Evolutionary conservation across 2,113 vertebrate species (phyloP).

Genomic region (Embiotoca jacksoni): DNA sequence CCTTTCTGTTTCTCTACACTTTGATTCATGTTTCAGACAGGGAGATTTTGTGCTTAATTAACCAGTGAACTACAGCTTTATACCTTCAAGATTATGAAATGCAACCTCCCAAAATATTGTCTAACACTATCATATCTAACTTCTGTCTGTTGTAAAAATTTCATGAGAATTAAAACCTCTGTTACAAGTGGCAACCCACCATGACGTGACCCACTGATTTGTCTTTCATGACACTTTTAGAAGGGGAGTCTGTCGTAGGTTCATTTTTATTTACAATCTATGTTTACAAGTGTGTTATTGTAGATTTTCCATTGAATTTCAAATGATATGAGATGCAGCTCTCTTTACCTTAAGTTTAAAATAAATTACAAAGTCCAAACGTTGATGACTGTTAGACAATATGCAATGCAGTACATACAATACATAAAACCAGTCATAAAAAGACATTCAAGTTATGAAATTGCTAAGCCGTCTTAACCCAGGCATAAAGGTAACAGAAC

Average conservation of each 20-base stretch:
- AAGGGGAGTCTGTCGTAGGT: too few species aligned
- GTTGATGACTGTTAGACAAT: too few species aligned
- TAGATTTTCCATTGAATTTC: background rate
- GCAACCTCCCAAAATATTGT: background rate
- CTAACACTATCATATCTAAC: background rate
- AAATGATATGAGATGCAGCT: too few species aligned
- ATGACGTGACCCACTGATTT: too few species aligned
- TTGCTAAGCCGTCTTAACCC: slow-evolving; percentile 12
- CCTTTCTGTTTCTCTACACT: background rate
- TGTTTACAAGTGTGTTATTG: background rate
- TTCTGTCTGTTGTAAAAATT: slow-evolving; percentile 6
- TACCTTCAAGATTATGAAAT: background rate
- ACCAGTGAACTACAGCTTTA: background rate
- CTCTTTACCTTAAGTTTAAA: too few species aligned
- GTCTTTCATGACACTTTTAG: too few species aligned
- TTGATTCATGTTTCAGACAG: slow-evolving; percentile 22
- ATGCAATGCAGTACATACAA: too few species aligned
- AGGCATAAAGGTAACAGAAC: background rate
- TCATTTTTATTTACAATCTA: too few species aligned
- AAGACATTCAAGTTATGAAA: background rate
- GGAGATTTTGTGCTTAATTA: slow-evolving; percentile 21
- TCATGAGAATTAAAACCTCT: slow-evolving; percentile 4
- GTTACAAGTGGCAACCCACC: background rate
- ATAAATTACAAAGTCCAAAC: too few species aligned
- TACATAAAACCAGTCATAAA: background rate